Conservation (phyloP, 2,113 vertebrate species). For the Cavia porcellus region DNA sequence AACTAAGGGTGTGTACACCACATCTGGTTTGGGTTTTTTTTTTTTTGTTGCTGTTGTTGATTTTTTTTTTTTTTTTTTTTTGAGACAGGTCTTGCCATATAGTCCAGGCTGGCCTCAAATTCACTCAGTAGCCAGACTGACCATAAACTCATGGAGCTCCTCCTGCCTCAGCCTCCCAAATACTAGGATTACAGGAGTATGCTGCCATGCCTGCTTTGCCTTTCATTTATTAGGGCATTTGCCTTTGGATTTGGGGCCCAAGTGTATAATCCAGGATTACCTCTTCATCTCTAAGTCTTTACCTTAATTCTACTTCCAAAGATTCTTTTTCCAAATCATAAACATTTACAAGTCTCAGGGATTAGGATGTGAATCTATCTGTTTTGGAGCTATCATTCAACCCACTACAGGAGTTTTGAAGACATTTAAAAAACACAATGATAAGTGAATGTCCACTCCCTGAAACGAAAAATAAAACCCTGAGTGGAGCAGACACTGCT, state of each 20-base stretch:
- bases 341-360: not conserved
- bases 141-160: no score
- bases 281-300: not conserved
- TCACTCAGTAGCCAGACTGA: not conserved
- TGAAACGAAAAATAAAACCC: not conserved
- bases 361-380: not conserved
- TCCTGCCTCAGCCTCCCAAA: not conserved
- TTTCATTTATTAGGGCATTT: not conserved
- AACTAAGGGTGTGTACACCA: not conserved
- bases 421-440: not conserved
- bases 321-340: not conserved
- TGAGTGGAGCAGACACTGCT: fast-evolving
- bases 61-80: no score
- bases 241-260: not conserved
- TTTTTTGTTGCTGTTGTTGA: not conserved
- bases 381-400: not conserved
- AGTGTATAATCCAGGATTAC: not conserved
- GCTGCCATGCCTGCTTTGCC: not conserved
- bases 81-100: not conserved
- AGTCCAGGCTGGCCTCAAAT: not conserved
- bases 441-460: not conserved
- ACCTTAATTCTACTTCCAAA: not conserved
- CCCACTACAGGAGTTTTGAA: not conserved
- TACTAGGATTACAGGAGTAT: not conserved
- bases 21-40: not conserved